A percentile compares a stretch with the other conserved stretches of the same genome.
These are phyloP conservation scores for Sebastes dallii DNA, from an alignment of 2,797 vertebrate genomes.

Conservation along the genomic window DNA sequence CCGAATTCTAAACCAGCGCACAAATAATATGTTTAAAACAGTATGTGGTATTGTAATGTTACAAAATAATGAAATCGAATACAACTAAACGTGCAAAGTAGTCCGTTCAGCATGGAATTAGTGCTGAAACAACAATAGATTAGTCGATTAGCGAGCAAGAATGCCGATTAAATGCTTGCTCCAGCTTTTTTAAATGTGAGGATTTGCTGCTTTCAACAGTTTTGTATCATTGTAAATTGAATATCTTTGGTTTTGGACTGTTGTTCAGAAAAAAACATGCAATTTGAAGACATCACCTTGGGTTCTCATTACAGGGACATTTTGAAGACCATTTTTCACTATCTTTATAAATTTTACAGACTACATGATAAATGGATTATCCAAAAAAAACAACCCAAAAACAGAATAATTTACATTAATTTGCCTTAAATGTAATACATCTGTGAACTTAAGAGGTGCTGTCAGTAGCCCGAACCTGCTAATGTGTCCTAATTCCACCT, in stretches of 20 bases:
- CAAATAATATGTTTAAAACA: background rate
- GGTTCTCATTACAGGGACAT: background rate
- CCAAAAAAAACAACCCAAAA: background rate
- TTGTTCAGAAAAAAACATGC: background rate
- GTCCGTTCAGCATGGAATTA: background rate
- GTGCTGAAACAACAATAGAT: background rate
- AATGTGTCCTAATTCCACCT: conserved; percentile 51
- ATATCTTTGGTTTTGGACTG: background rate
- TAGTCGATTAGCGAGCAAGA: background rate
- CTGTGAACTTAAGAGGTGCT: background rate
- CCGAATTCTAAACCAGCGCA: background rate
- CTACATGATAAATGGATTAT: background rate
- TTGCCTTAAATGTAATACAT: background rate
- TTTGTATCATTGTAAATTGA: background rate
- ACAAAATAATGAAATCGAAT: no score
- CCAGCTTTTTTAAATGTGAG: background rate
- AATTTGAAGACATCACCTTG: background rate
- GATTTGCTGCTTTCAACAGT: background rate
- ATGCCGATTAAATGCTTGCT: background rate
- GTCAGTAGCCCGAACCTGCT: conserved; percentile 2
- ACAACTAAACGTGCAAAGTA: background rate
- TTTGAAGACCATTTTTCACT: background rate
- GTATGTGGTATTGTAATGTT: no score
- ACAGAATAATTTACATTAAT: background rate
- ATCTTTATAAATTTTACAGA: no score